phyloP scores from a whole-genome alignment of 1,140 invertebrate species.

The Penaeus indicus region DNA sequence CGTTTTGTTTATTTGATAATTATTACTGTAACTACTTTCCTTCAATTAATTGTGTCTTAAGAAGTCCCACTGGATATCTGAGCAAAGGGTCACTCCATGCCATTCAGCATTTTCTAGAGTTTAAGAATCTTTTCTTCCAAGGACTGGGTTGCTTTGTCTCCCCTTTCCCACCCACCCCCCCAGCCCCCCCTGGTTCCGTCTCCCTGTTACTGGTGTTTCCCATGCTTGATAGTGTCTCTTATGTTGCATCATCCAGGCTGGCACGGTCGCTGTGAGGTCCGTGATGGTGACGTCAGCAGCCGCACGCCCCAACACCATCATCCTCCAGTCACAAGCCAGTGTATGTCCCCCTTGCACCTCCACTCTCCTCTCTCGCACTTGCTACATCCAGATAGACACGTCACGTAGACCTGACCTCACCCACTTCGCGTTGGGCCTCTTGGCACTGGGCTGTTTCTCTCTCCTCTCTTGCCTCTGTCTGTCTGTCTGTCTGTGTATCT shows the following conservation, averaged over 20 bases:
- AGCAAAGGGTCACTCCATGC: neutral
- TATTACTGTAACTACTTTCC: too few relatives aligned
- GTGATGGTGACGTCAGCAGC: conserved; percentile 57
- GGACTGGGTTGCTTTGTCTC: neutral
- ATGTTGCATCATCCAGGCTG: conserved; percentile 54
- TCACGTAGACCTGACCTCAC: neutral
- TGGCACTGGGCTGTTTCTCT: neutral
- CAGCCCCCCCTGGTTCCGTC: neutral
- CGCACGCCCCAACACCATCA: conserved; percentile 49
- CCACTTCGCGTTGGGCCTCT: neutral
- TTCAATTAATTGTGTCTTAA: too few relatives aligned
- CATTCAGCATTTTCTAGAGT: neutral
- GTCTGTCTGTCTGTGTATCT: too few relatives aligned
- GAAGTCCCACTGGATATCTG: too few relatives aligned
- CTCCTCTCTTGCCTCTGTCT: neutral
- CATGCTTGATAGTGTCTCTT: conserved; percentile 49
- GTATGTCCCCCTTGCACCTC: conserved; percentile 55
- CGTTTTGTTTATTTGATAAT: too few relatives aligned
- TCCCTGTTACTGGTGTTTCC: conserved; percentile 23
- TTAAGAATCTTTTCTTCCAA: neutral
- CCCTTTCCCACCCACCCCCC: neutral
- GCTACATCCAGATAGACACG: neutral
- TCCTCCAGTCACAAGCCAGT: conserved; percentile 59
- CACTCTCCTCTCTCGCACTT: neutral
- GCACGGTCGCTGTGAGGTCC: conserved; percentile 57